Evolutionary conservation across 2,888 invertebrate genomes (phyloP).

Genomic region (Heliconius sara): DNA sequence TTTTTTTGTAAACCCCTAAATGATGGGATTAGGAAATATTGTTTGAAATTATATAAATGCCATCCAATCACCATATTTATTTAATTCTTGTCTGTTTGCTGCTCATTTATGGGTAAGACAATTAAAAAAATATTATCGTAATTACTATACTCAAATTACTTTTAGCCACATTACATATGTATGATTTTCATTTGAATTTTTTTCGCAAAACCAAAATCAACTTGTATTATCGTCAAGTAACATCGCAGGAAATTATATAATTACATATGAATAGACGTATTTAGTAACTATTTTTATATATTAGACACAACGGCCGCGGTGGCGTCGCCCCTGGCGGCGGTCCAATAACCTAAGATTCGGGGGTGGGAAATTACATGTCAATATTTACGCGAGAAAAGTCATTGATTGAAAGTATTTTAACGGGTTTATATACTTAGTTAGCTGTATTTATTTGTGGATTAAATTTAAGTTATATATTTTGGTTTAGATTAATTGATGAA

Average conservation of each 20-base stretch:
- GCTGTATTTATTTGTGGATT: not conserved
- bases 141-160: no score
- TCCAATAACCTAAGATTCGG: conserved; percentile 53
- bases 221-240: not conserved
- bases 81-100: no score
- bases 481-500: no score
- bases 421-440: not conserved
- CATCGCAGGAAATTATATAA: not conserved
- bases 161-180: no score
- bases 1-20: not conserved
- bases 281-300: conserved; percentile 52
- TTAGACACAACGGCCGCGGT: conserved; percentile 52
- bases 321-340: conserved; percentile 55
- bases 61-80: no score
- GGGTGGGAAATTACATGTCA: conserved; percentile 48
- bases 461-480: no score
- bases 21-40: not conserved
- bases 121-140: no score
- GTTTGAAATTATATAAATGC: not conserved
- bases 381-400: conserved; percentile 12
- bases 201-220: not conserved
- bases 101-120: no score
- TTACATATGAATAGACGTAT: not conserved
- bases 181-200: not conserved
- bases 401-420: conserved; percentile 4